Conservation (phyloP, 2,888 invertebrate species). For the Drosophila mimetica region DNA sequence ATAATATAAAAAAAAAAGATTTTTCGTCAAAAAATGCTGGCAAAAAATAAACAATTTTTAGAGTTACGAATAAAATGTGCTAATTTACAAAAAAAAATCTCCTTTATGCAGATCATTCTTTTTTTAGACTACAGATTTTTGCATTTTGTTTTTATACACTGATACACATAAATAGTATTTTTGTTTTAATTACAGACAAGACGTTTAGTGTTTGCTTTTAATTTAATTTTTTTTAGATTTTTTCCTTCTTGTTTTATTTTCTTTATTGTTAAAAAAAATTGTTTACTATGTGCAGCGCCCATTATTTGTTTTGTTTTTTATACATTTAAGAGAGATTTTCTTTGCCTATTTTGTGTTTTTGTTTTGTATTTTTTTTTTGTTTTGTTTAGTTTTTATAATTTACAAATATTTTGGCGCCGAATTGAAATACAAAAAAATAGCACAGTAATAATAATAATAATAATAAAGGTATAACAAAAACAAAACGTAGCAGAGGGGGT, state of each 20-base stretch:
- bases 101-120: constrained; percentile 28
- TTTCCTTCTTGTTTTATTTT: constrained; percentile 29
- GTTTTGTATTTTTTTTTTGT: constrained; percentile 23
- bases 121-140: constrained; percentile 38
- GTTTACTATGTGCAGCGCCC: constrained; percentile 47
- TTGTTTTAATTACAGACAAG: constrained; percentile 54
- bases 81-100: constrained; percentile 71
- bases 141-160: constrained; percentile 60
- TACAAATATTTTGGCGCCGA: constrained; percentile 75
- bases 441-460: constrained; percentile 66
- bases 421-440: constrained; percentile 61
- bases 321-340: constrained; percentile 52
- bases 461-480: constrained; percentile 44
- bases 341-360: constrained; percentile 40
- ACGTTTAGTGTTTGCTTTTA: constrained; percentile 38
- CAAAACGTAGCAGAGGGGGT: constrained; percentile 54
- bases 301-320: constrained; percentile 32
- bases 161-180: constrained; percentile 70
- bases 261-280: constrained; percentile 45
- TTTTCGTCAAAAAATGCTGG: constrained; percentile 36
- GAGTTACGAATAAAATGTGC: constrained; percentile 68
- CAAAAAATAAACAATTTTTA: constrained; percentile 47
- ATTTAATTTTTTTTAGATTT: constrained; percentile 31
- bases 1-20: constrained; percentile 43
- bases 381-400: constrained; percentile 61